These are phyloP conservation scores for Lepus oiostolus DNA, from an alignment of 2,797 vertebrate species.

Conservation along the genomic window DNA sequence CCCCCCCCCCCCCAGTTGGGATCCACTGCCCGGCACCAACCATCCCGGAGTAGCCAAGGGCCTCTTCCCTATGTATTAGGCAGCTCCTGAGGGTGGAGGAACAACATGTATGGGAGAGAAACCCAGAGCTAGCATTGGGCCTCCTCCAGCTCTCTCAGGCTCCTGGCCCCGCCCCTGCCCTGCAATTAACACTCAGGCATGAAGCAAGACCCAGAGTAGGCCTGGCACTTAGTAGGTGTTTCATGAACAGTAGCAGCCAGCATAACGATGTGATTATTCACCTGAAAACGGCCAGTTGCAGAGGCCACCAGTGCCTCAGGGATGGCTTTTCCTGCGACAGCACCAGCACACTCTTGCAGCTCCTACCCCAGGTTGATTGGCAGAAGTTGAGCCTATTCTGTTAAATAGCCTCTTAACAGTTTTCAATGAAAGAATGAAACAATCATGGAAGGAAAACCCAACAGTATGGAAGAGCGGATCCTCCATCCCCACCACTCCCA, in stretches of 20 bases:
- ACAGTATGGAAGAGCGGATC: not conserved
- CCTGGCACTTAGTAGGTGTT: not conserved
- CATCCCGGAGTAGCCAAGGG: not conserved
- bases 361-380: not conserved
- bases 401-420: not conserved
- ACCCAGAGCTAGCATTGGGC: not conserved
- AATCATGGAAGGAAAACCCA: not conserved
- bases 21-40: not conserved
- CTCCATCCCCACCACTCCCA: not conserved
- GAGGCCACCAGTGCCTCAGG: not conserved
- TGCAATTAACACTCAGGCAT: no score
- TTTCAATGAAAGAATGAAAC: not conserved
- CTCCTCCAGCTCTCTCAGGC: not conserved
- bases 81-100: not conserved
- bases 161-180: not conserved
- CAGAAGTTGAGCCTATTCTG: not conserved
- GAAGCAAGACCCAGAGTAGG: not conserved
- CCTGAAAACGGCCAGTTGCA: not conserved
- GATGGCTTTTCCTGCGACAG: not conserved
- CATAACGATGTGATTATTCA: not conserved
- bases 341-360: not conserved
- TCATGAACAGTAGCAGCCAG: not conserved
- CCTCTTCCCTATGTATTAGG: not conserved
- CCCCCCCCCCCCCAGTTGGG: no score
- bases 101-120: rapidly evolving